Conservation (phyloP, 2,888 invertebrate genomes). For the Sarcophaga caerulescens region DNA sequence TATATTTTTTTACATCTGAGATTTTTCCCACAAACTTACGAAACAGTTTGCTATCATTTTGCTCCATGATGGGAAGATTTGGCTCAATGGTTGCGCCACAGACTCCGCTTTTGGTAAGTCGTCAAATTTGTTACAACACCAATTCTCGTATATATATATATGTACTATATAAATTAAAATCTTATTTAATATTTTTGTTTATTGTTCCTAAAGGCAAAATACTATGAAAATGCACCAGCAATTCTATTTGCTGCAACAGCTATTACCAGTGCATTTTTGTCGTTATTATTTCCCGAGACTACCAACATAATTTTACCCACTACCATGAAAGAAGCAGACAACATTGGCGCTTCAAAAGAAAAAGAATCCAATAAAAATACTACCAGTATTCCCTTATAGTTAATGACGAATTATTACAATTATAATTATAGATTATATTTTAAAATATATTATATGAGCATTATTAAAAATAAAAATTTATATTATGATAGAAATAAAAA, state of each 20-base stretch:
- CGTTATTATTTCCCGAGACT: constrained; percentile 85
- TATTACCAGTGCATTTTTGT: constrained; percentile 83
- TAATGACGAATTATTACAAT: background rate
- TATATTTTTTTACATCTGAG: constrained; percentile 87
- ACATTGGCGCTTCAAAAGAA: constrained; percentile 77
- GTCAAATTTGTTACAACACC: background rate
- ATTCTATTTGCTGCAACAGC: constrained; percentile 84
- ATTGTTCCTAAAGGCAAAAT: constrained; percentile 73
- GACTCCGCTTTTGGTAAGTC: constrained; percentile 83
- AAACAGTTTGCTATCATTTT: constrained; percentile 86
- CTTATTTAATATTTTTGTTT: too few relatives aligned
- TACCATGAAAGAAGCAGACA: constrained; percentile 84
- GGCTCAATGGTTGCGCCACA: constrained; percentile 88
- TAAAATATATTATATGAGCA: too few relatives aligned
- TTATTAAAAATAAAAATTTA: too few relatives aligned
- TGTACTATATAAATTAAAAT: too few relatives aligned
- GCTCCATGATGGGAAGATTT: constrained; percentile 86
- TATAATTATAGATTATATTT: constrained; percentile 6
- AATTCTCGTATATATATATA: too few relatives aligned
- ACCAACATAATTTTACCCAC: constrained; percentile 84
- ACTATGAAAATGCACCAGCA: constrained; percentile 81
- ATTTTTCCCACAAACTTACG: constrained; percentile 87
- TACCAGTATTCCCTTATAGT: constrained; percentile 25
- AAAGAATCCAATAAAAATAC: constrained; percentile 21
- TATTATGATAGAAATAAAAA: too few relatives aligned